Evolutionary conservation across 2,113 vertebrate genomes (phyloP).

Genomic region (Ammodytes dubius): DNA sequence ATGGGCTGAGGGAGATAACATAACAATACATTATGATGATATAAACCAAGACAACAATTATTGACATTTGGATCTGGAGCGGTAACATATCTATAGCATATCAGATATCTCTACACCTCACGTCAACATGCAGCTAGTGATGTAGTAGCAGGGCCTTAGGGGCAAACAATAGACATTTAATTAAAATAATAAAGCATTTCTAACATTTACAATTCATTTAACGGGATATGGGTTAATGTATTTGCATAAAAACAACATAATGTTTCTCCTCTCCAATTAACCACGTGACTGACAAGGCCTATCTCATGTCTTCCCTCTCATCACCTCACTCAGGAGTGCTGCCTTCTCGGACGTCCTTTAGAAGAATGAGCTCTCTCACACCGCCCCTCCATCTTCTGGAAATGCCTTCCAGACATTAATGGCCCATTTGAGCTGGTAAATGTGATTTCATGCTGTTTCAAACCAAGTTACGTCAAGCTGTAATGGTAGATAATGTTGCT

Average conservation of each 20-base stretch:
- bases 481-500: constrained; percentile 66
- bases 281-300: too few relatives aligned
- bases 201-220: constrained; percentile 14
- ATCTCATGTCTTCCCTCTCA: constrained; percentile 11
- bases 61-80: constrained; percentile 45
- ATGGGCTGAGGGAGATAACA: constrained; percentile 39
- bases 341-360: constrained; percentile 8
- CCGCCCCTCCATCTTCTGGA: constrained; percentile 46
- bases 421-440: constrained; percentile 66
- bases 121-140: constrained; percentile 29
- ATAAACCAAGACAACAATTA: constrained; percentile 54
- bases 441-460: constrained; percentile 63
- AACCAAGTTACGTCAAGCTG: constrained; percentile 66
- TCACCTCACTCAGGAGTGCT: constrained; percentile 15
- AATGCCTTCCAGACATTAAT: constrained; percentile 64
- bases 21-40: constrained; percentile 47
- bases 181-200: background rate
- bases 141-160: constrained; percentile 11
- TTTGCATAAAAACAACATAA: background rate
- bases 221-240: background rate
- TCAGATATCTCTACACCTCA: constrained; percentile 44
- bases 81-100: constrained; percentile 38
- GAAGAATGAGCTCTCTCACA: constrained; percentile 31
- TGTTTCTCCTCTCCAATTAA: background rate
- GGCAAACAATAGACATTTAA: constrained; percentile 6